Evolutionary conservation across 2,797 vertebrate species (phyloP).

Genomic region (Hypotaenidia philippensis): DNA sequence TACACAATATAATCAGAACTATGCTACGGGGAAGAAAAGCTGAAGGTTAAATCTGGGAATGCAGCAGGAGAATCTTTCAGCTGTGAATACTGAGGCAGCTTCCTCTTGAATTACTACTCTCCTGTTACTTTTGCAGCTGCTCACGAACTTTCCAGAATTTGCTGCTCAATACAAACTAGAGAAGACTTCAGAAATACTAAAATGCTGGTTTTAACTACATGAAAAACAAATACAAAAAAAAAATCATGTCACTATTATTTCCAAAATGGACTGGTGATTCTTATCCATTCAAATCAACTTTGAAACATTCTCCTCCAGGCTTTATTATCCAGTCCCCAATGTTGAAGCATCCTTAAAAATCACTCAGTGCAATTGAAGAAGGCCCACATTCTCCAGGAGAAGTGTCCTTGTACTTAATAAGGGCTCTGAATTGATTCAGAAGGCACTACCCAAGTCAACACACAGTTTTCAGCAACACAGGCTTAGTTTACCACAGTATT

Average conservation of each 20-base stretch:
- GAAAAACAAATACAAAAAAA: constrained; percentile 14
- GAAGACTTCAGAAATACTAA: constrained; percentile 51
- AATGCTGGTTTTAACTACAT: constrained; percentile 44
- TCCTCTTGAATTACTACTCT: constrained; percentile 45
- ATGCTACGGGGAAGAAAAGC: constrained; percentile 10
- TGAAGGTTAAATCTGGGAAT: constrained; percentile 59
- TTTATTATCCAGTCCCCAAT: background rate
- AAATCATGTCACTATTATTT: constrained; percentile 12
- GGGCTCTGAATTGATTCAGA: background rate
- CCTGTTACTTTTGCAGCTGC: constrained; percentile 35
- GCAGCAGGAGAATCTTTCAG: constrained; percentile 52
- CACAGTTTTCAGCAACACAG: background rate
- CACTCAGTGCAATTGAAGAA: background rate
- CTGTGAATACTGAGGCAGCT: constrained; percentile 43
- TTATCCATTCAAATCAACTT: constrained; percentile 38
- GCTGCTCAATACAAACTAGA: constrained; percentile 42
- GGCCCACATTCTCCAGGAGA: background rate
- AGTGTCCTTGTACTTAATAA: background rate
- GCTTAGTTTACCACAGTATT: background rate
- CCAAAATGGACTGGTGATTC: constrained; percentile 26
- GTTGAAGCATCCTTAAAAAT: background rate
- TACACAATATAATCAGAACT: constrained; percentile 57
- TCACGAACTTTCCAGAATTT: constrained; percentile 40
- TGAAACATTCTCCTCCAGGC: background rate
- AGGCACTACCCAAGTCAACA: background rate